Base-by-base conservation (phyloP, 2,797 vertebrate species). In the Zalophus californianus region DNA sequence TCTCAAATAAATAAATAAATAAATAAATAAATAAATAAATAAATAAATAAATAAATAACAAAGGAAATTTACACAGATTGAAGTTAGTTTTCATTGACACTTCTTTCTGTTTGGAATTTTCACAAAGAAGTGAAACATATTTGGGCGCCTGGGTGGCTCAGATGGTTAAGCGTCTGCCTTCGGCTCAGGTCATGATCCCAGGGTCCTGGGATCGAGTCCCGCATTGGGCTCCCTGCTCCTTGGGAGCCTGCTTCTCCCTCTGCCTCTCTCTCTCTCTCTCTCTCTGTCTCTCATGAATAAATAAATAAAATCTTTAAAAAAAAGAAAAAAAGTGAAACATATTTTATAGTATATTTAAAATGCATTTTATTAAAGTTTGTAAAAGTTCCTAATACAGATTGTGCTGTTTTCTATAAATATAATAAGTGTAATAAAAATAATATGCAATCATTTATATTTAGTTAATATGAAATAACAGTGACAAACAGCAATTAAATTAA, bases 61-160 rank as follows among this genome's bases (percentile, higher is more conserved):
- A 29, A 64, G 27, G 72, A 75, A 78, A 93, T 85, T 27, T 85
- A 68, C 58, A 80, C 4, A 89, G 56, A 75, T 23, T 64, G 73
- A 94, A 90, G 18, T 93, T 66, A 82, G 72, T 83, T 96, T 94
- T 87, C 44, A 88, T 3, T 58, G 48, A 62, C 5, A 91, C n/a
- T 78, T 80, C 62, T 64, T 96, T 83, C 20, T 93, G 32, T 85
- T 79, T 86, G 13, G 21, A 72, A 77, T 80, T 94, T 88, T 80
- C 38, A 90, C 64, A 66, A 87, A 89, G 27, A 86, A 89, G 32
- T 92, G 11, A 96, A 80, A n/a, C 27, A 62, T 38, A 38, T 38
- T 38, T 38, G 38, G 38, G 38, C 38, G 38, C 38, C 38, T 3
- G 38, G 38, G 38, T 38, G 38, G 38, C 38, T 38, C 38, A 38